A percentile compares a stretch with the other conserved stretches of the same genome.
Conservation (phyloP, 2,797 vertebrate species). For the Melanogrammus aeglefinus region DNA sequence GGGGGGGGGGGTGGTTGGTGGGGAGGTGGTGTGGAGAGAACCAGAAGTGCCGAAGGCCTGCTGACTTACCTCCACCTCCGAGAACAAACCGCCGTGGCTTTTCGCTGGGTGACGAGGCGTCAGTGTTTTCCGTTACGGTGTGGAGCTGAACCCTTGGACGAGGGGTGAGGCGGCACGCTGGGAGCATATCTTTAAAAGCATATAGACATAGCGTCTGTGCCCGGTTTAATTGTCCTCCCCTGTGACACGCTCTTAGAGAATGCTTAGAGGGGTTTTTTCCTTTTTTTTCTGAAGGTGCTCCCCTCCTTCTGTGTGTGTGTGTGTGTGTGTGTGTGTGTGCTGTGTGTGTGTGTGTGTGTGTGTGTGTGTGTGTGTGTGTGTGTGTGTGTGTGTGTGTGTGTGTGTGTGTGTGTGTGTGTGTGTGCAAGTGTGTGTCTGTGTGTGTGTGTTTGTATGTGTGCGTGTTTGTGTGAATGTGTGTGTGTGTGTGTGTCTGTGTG, state of each 20-base stretch:
- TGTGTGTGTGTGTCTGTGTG: neutral
- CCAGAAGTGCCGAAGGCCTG: neutral
- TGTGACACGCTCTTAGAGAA: neutral
- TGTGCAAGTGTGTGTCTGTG: neutral
- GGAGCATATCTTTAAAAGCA: neutral
- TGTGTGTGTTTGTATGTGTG: neutral
- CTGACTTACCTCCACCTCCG: neutral
- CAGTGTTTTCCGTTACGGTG: too few relatives aligned
- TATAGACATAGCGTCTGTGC: neutral
- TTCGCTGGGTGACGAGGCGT: neutral
- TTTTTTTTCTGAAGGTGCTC: neutral
- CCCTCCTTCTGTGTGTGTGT: neutral
- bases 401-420: conserved; percentile 6
- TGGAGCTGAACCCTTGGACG: too few relatives aligned
- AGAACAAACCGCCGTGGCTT: neutral
- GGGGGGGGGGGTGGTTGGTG: too few relatives aligned
- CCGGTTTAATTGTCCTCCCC: conserved; percentile 32
- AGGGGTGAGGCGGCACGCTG: neutral
- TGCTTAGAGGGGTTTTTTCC: neutral
- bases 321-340: neutral
- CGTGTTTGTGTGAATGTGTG: neutral
- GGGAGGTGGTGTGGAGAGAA: neutral
- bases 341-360: neutral
- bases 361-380: conserved; percentile 2
- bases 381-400: conserved; percentile 5